Evolutionary conservation across 2,888 invertebrate species (phyloP), one percentile per base, ranked within the genome.

Genomic region (Plagiodera versicolora): DNA sequence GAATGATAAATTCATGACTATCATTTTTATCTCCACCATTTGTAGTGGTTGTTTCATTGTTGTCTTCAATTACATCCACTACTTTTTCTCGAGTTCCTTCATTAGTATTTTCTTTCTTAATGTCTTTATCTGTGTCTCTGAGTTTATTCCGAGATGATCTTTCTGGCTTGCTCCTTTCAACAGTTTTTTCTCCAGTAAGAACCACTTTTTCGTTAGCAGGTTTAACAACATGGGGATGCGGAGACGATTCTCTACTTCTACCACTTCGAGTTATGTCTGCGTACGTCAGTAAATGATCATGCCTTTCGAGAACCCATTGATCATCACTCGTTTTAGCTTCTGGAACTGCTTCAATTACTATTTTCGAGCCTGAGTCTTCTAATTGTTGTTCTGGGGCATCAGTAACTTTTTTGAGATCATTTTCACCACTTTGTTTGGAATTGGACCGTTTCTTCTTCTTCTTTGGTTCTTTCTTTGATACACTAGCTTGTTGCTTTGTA

Each of bases 211-310:
- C 45, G 28, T 39, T 6, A 20, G 19, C 14, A 11, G 48, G 47
- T 32, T 55, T 55, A 2, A 48, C n/a, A 10, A 47, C 18, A 10
- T 28, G n/a, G 9, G 60, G 57, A 47, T 64, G 60, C 10, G 72
- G 72, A 20, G 72, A 72, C 16, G 70, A 65, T 39, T 67, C 67
- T 59, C 72, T 62, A 49, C 70, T 72, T 48, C 70, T 65, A 46
- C 72, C 70, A 28, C 67, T 68, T 48, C 66, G 64, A 28, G 63
- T 57, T 19, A 72, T 64, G 28, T 71, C 69, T 24, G 74, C 74
- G 39, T 74, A 74, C 11, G 72, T 70, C 19, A 70, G 28, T 58
- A 45, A 54, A 52, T 47, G 54, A 11, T 48, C 14, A 35, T 44
- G 16, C 8, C 10, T 32, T 32, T 11, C 39, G 14, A 14, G 8